Evolutionary conservation across 2,797 vertebrate species (phyloP).

Genomic region (Rhyacichthys aspro): DNA sequence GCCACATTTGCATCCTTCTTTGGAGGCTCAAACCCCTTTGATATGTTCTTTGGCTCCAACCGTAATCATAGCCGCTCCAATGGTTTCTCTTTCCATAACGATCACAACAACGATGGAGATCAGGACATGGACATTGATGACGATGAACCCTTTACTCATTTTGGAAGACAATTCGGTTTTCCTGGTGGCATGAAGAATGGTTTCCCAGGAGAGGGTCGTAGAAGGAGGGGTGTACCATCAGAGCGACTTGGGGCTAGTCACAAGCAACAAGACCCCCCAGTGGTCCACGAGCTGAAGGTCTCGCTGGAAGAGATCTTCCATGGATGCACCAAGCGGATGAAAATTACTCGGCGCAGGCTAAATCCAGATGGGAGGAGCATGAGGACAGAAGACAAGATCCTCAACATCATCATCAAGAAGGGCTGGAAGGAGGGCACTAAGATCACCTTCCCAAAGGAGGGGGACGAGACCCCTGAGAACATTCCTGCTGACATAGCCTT

Average conservation of each 20-base stretch:
- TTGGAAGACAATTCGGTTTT: conserved; percentile 81
- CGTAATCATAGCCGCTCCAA: conserved; percentile 86
- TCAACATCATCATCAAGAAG: conserved; percentile 97
- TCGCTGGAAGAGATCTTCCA: conserved; percentile 98
- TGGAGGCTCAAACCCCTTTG: conserved; percentile 96
- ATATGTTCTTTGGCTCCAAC: conserved; percentile 94
- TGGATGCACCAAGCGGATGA: conserved; percentile 97
- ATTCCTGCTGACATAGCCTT: conserved; percentile 98
- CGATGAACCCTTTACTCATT: conserved; percentile 89
- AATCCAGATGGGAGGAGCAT: conserved; percentile 92
- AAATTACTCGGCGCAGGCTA: conserved; percentile 93
- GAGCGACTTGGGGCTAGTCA: conserved; percentile 85
- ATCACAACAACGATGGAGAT: conserved; percentile 78
- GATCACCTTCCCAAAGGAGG: conserved; percentile 98
- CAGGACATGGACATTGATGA: conserved; percentile 86
- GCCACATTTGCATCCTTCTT: conserved; percentile 99
- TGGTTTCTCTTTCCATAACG: conserved; percentile 81
- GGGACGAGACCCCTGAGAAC: conserved; percentile 95
- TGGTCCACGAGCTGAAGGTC: conserved; percentile 95
- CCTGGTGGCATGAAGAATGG: conserved; percentile 90
- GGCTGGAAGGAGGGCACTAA: conserved; percentile 99
- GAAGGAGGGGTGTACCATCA: conserved; percentile 81
- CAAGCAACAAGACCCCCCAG: conserved; percentile 92
- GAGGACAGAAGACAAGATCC: conserved; percentile 97
- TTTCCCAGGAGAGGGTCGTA: conserved; percentile 81